Conservation (phyloP, 1,140 invertebrate species). For the Druon quercuslanigerum region DNA sequence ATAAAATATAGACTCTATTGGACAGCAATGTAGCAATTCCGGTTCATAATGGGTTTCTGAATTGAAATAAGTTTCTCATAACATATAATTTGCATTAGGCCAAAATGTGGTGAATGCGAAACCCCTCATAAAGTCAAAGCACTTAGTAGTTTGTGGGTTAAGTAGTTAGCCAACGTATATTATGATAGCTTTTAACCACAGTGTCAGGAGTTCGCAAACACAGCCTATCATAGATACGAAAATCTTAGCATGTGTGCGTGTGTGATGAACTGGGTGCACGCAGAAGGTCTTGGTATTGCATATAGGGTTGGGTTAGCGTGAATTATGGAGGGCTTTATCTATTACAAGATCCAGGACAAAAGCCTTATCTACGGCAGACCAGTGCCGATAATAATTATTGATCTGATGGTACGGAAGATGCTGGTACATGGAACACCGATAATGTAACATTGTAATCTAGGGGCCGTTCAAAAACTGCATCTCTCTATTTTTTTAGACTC, state of each 20-base stretch:
- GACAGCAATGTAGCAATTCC: background rate
- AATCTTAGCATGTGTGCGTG: background rate
- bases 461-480: no score
- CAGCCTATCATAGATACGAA: constrained; percentile 27
- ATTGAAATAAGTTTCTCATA: constrained; percentile 4
- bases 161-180: constrained; percentile 18
- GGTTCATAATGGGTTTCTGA: background rate
- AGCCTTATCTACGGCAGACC: constrained; percentile 40
- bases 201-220: constrained; percentile 16
- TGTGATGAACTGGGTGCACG: constrained; percentile 35
- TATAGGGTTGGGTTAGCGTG: constrained; percentile 40
- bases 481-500: no score
- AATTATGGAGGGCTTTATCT: constrained; percentile 42
- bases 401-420: no score
- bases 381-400: constrained; percentile 33
- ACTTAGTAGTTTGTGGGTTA: constrained; percentile 25
- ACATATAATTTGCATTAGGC: constrained; percentile 1
- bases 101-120: constrained; percentile 11
- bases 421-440: no score
- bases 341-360: constrained; percentile 53
- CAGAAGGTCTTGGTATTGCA: constrained; percentile 38
- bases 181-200: constrained; percentile 27
- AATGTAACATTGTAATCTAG: no score
- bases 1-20: no score
- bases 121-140: constrained; percentile 16